These are phyloP conservation scores for Aplysia californica DNA, from an alignment of 1,140 invertebrate genomes.

Conservation along the genomic window DNA sequence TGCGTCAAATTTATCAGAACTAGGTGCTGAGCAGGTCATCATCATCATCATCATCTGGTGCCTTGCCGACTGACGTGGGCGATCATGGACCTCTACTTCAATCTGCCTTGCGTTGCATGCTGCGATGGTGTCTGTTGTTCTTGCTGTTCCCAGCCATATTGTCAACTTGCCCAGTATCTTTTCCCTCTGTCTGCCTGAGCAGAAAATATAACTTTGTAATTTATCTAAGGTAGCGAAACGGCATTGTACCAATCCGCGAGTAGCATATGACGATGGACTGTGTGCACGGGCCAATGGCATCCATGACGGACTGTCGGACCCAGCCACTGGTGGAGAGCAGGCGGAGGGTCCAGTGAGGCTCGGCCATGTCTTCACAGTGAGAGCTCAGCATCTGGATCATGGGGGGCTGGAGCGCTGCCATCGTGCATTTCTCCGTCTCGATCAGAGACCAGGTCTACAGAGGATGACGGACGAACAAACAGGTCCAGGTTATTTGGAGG, in stretches of 20 bases:
- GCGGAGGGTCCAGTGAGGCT: conserved; percentile 17
- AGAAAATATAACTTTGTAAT: too few species aligned
- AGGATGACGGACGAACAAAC: background rate
- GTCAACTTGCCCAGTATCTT: too few species aligned
- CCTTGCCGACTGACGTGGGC: too few species aligned
- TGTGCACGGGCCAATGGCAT: conserved; percentile 16
- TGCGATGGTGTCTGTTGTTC: too few species aligned
- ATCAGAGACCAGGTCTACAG: conserved; percentile 22
- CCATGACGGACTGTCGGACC: conserved; percentile 10
- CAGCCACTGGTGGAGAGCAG: conserved; percentile 11
- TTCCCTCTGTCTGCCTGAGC: too few species aligned
- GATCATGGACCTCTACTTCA: too few species aligned
- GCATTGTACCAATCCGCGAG: conserved; percentile 17
- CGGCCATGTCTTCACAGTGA: conserved; percentile 17
- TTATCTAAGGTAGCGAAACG: too few species aligned
- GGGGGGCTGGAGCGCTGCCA: conserved; percentile 15
- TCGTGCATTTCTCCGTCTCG: conserved; percentile 8
- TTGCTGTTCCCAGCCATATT: too few species aligned
- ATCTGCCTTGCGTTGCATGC: too few species aligned
- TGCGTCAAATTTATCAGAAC: too few species aligned
- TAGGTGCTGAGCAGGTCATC: too few species aligned
- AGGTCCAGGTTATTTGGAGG: background rate
- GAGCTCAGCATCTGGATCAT: conserved; percentile 27
- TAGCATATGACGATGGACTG: background rate
- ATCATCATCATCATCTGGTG: too few species aligned